Percentiles rank a stretch among this genome's conserved stretches.
Conservation (phyloP, 2,888 invertebrate genomes). For the Malachius bipustulatus region DNA sequence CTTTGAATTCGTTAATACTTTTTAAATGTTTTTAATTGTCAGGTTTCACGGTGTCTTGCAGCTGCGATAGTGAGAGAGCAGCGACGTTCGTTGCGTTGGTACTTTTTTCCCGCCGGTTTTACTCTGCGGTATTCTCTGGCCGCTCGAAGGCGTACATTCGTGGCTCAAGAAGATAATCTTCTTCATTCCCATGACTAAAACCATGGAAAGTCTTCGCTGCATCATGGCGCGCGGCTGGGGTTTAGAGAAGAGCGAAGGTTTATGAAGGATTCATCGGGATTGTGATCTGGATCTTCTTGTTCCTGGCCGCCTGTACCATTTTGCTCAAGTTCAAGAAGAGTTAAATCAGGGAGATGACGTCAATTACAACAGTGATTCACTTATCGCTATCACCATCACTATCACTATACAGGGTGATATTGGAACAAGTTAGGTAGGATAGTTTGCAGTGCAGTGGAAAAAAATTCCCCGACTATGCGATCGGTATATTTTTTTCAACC, state of each 20-base stretch:
- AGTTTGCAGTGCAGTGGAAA: no score
- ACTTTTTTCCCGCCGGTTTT: conserved; percentile 77
- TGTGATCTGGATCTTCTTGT: conserved; percentile 65
- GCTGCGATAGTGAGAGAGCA: conserved; percentile 70
- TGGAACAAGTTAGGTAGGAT: no score
- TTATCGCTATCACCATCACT: no score
- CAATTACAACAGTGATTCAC: no score
- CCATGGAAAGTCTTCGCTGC: conserved; percentile 77
- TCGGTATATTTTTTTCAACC: no score
- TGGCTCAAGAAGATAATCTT: conserved; percentile 55
- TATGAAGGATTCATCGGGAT: conserved; percentile 74
- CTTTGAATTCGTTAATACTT: no score
- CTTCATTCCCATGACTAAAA: conserved; percentile 73
- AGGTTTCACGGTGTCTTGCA: conserved; percentile 73
- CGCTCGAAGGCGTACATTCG: conserved; percentile 81
- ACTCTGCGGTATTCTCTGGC: conserved; percentile 89
- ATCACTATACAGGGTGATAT: no score
- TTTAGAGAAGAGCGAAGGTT: conserved; percentile 55
- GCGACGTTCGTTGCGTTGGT: conserved; percentile 74
- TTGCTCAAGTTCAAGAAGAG: conserved; percentile 77
- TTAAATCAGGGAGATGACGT: no score
- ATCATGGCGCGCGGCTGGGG: conserved; percentile 77
- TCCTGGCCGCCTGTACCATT: conserved; percentile 59
- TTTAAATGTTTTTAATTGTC: no score
- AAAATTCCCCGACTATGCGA: no score